Evolutionary conservation across 1,140 invertebrate species (phyloP).

Genomic region (Neodiprion pinetum): DNA sequence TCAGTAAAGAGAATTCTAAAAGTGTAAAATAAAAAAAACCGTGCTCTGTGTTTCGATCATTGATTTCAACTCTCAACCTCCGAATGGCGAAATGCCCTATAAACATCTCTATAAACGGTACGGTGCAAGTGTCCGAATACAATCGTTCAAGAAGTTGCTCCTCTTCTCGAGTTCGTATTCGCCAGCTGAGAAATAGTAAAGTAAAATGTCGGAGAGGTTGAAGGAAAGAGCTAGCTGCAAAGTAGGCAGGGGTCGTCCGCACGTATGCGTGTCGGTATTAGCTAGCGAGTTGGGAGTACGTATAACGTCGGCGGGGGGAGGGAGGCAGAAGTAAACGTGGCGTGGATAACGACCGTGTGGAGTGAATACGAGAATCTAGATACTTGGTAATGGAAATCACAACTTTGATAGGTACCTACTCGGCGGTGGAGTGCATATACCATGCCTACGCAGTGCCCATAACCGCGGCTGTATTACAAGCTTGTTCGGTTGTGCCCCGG

Average conservation of each 20-base stretch:
- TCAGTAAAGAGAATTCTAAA: no score
- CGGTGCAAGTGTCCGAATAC: no score
- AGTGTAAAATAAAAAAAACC: no score
- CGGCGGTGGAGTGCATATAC: background rate
- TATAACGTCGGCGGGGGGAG: background rate
- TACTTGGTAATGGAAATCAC: conserved; percentile 4
- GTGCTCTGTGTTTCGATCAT: no score
- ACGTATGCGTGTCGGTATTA: background rate
- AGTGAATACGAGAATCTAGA: background rate
- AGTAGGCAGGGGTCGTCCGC: background rate
- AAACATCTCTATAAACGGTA: no score
- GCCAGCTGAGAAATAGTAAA: no score
- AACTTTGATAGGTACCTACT: conserved; percentile 1
- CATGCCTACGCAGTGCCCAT: background rate
- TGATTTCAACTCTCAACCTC: no score
- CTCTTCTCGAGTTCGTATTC: no score
- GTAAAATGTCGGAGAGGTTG: no score
- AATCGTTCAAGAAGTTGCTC: no score
- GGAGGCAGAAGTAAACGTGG: background rate
- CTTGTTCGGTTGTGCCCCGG: conserved; percentile 1
- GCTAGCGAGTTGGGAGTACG: background rate
- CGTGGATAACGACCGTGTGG: background rate
- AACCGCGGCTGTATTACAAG: conserved; percentile 2
- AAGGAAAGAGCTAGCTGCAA: background rate
- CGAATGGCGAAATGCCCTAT: no score